These are phyloP conservation scores for Batillaria attramentaria DNA, from an alignment of 1,140 invertebrate genomes.

Conservation along the genomic window DNA sequence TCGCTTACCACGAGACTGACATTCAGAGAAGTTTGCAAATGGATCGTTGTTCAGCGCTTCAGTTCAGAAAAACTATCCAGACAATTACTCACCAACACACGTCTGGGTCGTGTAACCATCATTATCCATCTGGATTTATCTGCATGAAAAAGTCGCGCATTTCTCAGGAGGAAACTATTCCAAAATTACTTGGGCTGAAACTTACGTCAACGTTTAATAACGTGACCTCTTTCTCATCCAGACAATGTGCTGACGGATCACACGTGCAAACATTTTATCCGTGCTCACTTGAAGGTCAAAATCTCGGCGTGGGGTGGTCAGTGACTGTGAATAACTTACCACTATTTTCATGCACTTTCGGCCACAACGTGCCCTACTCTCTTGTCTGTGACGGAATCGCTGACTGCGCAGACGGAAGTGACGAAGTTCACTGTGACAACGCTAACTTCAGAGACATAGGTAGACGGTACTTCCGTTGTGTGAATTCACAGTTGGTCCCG, in stretches of 20 bases:
- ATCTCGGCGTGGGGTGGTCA: background rate
- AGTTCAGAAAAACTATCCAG: background rate
- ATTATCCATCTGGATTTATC: background rate
- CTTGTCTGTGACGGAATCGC: conserved; percentile 33
- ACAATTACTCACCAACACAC: background rate
- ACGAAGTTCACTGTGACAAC: conserved; percentile 22
- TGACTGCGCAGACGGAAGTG: conserved; percentile 30
- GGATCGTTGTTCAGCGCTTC: background rate
- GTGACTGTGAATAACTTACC: background rate
- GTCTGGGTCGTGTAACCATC: background rate
- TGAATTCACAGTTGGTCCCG: conserved; percentile 8
- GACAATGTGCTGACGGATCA: conserved; percentile 4
- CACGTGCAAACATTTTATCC: conserved; percentile 20
- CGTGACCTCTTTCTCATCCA: conserved; percentile 3
- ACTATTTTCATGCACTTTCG: background rate
- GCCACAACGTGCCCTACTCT: conserved; percentile 7
- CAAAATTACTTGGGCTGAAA: background rate
- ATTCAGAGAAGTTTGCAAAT: conserved; percentile 1
- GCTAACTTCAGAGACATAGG: background rate
- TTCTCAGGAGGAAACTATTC: background rate
- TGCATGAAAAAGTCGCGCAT: background rate
- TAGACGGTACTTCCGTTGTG: background rate
- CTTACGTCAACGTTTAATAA: background rate
- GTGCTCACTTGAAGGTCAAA: background rate
- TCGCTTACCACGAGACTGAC: conserved; percentile 2